Conservation (phyloP, 2,888 invertebrate genomes). For the Tenodera sinensis region DNA sequence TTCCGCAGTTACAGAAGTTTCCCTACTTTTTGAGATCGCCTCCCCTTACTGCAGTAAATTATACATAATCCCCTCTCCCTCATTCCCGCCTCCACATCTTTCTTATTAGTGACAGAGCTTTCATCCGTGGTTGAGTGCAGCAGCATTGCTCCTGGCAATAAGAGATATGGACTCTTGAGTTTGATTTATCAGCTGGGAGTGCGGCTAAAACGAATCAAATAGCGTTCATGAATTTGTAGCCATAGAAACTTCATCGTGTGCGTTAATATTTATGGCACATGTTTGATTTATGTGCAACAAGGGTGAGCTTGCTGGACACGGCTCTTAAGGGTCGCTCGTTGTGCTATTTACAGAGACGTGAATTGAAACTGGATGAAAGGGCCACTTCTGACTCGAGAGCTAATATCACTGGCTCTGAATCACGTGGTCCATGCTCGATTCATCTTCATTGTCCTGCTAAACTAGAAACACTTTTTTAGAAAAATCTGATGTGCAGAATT, state of each 20-base stretch:
- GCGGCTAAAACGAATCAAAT: not conserved
- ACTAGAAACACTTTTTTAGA: not conserved
- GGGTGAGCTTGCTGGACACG: not conserved
- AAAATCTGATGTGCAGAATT: too few relatives aligned
- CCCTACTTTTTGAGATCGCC: not conserved
- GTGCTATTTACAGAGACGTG: not conserved
- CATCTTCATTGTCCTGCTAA: not conserved
- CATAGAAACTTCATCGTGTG: not conserved
- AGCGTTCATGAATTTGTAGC: not conserved
- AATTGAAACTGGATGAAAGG: not conserved
- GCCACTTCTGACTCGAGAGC: not conserved
- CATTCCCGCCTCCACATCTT: not conserved
- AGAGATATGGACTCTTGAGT: not conserved
- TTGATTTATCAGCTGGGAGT: not conserved
- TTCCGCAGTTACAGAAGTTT: not conserved
- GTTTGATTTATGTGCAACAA: not conserved
- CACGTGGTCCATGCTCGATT: not conserved
- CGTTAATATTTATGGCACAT: not conserved
- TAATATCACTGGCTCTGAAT: not conserved
- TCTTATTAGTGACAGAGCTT: not conserved
- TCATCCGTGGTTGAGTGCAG: not conserved
- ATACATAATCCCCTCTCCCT: not conserved
- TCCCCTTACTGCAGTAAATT: not conserved
- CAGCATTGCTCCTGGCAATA: not conserved
- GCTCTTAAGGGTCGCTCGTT: not conserved